These are phyloP conservation scores for Pachycephus smyrnensis DNA, from an alignment of 2,888 invertebrate genomes.

Conservation along the genomic window DNA sequence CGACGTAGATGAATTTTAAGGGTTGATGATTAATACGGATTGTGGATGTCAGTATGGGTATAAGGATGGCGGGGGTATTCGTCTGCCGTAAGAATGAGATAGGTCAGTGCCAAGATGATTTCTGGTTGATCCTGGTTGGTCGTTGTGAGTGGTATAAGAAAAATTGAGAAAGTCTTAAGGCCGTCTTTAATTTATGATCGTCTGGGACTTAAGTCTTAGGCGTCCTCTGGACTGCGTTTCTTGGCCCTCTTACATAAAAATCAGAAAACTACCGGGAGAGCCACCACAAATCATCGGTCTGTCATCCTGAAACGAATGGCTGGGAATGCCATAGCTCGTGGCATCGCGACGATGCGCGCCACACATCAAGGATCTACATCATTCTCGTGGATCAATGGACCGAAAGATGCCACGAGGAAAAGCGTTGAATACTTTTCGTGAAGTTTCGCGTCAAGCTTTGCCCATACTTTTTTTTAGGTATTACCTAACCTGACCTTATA, in stretches of 20 bases:
- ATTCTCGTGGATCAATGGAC: slow-evolving; percentile 62
- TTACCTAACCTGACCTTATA: not conserved
- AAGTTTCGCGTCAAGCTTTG: slow-evolving; percentile 4
- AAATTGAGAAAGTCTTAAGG: slow-evolving; percentile 9
- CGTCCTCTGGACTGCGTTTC: slow-evolving; percentile 39
- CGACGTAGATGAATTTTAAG: not conserved
- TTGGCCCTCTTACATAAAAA: slow-evolving; percentile 60
- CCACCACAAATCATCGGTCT: slow-evolving; percentile 61
- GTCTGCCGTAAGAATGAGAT: not conserved
- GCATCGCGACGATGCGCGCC: slow-evolving; percentile 25
- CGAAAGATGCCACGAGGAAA: slow-evolving; percentile 52
- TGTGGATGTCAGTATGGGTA: not conserved
- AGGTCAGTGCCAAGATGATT: not conserved
- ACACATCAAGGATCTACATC: slow-evolving; percentile 56
- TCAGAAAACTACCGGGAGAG: slow-evolving; percentile 55
- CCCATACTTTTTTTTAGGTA: not conserved
- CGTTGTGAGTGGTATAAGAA: not conserved
- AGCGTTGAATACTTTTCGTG: slow-evolving; percentile 37
- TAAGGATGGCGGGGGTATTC: not conserved
- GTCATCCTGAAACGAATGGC: slow-evolving; percentile 59
- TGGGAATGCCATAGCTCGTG: slow-evolving; percentile 6
- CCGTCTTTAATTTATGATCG: slow-evolving; percentile 51
- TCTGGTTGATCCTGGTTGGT: slow-evolving; percentile 2
- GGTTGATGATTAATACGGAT: not conserved
- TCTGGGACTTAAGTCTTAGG: slow-evolving; percentile 44